Conservation (phyloP, 2,797 vertebrate genomes). For the Carduelis carduelis region DNA sequence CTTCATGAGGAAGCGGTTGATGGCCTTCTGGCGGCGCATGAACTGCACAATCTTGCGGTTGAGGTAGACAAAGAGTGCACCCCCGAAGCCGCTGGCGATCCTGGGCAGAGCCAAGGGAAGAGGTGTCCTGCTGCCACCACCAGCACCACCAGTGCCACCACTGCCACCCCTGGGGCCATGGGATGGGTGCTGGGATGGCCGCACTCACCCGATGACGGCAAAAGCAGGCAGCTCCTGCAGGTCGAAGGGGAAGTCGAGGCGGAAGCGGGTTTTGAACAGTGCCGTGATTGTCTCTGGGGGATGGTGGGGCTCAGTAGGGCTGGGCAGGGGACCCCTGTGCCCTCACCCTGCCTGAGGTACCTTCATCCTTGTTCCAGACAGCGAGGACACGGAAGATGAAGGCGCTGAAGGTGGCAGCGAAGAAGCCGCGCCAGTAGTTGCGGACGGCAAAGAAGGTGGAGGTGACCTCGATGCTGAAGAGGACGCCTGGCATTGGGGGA, state of each 20-base stretch:
- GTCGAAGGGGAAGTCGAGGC: conserved; percentile 95
- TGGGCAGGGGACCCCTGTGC: fast-evolving
- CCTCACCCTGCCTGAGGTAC: conserved; percentile 51
- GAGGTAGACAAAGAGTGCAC: conserved; percentile 92
- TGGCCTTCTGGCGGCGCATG: conserved; percentile 95
- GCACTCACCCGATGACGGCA: conserved; percentile 90
- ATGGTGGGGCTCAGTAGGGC: not conserved
- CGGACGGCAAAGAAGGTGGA: conserved; percentile 97
- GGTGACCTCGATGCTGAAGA: conserved; percentile 98
- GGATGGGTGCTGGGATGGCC: fast-evolving
- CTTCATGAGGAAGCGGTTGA: conserved; percentile 98
- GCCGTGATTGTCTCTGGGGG: conserved; percentile 93
- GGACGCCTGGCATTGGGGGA: conserved; percentile 78
- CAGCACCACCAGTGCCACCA: not conserved
- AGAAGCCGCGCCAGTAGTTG: conserved; percentile 98
- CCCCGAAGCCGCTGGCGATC: conserved; percentile 93
- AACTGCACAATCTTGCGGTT: conserved; percentile 96
- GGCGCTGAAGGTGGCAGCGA: conserved; percentile 95
- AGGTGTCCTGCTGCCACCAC: not conserved
- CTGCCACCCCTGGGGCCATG: not conserved
- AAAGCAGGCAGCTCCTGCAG: conserved; percentile 96
- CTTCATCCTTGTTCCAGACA: conserved; percentile 96
- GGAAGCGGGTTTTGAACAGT: conserved; percentile 95
- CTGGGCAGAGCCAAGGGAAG: conserved; percentile 66
- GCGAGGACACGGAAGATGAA: conserved; percentile 97